phyloP scores from a whole-genome alignment of 2,113 vertebrate species.

The Pogona vitticeps region DNA sequence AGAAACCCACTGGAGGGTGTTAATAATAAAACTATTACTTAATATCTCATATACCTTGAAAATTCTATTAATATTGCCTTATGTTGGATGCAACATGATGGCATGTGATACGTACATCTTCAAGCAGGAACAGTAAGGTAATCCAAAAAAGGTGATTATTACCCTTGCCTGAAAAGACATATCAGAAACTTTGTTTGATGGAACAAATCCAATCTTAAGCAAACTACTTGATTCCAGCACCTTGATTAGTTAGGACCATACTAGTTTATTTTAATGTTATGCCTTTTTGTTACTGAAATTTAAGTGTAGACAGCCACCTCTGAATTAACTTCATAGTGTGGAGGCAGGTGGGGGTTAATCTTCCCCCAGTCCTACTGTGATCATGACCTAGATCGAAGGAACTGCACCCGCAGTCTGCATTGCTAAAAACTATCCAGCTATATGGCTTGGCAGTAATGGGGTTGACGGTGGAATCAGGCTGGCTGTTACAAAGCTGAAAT shows the following conservation, averaged over 20 bases:
- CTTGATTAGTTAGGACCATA: too few species aligned
- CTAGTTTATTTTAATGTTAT: too few species aligned
- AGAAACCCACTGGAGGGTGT: too few species aligned
- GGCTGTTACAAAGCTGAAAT: neutral
- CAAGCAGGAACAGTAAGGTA: neutral
- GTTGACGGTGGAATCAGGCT: neutral
- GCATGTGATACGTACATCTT: too few species aligned
- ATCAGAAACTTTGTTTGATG: neutral
- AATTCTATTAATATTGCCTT: too few species aligned
- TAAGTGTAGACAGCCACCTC: too few species aligned
- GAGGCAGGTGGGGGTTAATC: neutral
- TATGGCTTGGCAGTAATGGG: neutral
- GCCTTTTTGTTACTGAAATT: too few species aligned
- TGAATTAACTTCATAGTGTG: neutral
- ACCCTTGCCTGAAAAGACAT: neutral
- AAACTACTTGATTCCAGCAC: neutral
- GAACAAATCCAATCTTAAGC: neutral
- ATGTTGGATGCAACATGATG: too few species aligned
- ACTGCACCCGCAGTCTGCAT: neutral
- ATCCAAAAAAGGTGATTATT: neutral
- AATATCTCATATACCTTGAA: too few species aligned
- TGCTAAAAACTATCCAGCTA: neutral
- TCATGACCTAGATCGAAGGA: neutral
- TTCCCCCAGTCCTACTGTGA: neutral
- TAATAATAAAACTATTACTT: too few species aligned